A percentile compares a stretch with the other conserved stretches of the same genome.
These are phyloP conservation scores for Tinea pellionella DNA, from an alignment of 2,888 invertebrate genomes.

Conservation along the genomic window DNA sequence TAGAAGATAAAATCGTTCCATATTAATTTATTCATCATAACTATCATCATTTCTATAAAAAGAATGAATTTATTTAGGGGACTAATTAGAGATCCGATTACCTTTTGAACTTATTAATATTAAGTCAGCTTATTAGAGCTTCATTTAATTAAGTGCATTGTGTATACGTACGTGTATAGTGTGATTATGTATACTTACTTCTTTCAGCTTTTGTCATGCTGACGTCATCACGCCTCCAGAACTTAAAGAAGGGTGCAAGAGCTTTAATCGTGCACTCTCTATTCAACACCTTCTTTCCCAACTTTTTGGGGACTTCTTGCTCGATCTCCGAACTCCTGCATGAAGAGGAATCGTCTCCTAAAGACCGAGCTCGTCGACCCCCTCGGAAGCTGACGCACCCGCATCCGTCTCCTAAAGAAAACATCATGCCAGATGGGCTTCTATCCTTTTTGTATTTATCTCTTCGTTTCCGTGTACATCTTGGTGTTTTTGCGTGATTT, in stretches of 20 bases:
- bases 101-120: not conserved
- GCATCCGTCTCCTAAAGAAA: conserved; percentile 59
- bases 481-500: conserved; percentile 44
- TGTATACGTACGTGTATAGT: no score
- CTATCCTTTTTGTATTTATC: conserved; percentile 57
- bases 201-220: conserved; percentile 83
- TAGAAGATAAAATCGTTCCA: no score
- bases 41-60: no score
- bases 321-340: conserved; percentile 63
- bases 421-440: conserved; percentile 43
- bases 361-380: conserved; percentile 43
- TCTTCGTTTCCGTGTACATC: conserved; percentile 62
- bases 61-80: not conserved
- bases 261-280: conserved; percentile 64
- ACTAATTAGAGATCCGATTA: not conserved
- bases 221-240: conserved; percentile 76
- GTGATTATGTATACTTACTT: conserved; percentile 69
- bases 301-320: conserved; percentile 54
- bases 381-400: conserved; percentile 59
- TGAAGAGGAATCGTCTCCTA: conserved; percentile 58
- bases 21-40: no score
- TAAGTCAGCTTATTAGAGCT: not conserved
- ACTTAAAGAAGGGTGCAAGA: conserved; percentile 73
- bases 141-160: not conserved
- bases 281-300: conserved; percentile 43